Evolutionary conservation across 2,888 invertebrate species (phyloP).

Genomic region (Vannuccia rotundouncinata): DNA sequence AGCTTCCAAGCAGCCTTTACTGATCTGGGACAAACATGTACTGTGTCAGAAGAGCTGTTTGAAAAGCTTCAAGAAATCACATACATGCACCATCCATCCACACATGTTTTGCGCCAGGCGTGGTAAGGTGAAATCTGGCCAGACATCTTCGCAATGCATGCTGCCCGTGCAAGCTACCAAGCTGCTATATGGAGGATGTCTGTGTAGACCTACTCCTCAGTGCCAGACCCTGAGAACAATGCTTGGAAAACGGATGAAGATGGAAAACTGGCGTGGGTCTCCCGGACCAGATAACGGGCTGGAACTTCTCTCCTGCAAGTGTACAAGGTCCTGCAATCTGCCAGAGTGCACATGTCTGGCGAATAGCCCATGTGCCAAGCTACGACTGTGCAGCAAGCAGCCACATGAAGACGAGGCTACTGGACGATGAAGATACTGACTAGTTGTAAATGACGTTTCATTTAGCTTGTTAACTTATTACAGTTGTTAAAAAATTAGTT

Average conservation of each 20-base stretch:
- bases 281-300: not conserved
- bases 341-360: too few relatives aligned
- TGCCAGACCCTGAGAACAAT: constrained; percentile 35
- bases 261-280: not conserved
- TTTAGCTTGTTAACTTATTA: too few relatives aligned
- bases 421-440: too few relatives aligned
- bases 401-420: too few relatives aligned
- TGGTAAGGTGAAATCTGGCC: constrained; percentile 20
- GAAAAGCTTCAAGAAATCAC: constrained; percentile 1
- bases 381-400: too few relatives aligned
- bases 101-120: constrained; percentile 10
- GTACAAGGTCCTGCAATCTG: not conserved
- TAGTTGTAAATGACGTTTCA: too few relatives aligned
- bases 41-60: constrained; percentile 13
- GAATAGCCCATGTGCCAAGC: too few relatives aligned
- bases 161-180: constrained; percentile 39
- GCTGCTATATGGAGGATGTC: constrained; percentile 40
- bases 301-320: not conserved
- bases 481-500: too few relatives aligned
- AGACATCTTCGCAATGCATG: constrained; percentile 27
- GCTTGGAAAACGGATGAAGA: constrained; percentile 37
- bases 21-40: constrained; percentile 5
- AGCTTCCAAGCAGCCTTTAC: constrained; percentile 3
- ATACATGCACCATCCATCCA: not conserved
- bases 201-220: constrained; percentile 35